phyloP scores from a whole-genome alignment of 1,140 invertebrate species.

The Bombus fervidus region DNA sequence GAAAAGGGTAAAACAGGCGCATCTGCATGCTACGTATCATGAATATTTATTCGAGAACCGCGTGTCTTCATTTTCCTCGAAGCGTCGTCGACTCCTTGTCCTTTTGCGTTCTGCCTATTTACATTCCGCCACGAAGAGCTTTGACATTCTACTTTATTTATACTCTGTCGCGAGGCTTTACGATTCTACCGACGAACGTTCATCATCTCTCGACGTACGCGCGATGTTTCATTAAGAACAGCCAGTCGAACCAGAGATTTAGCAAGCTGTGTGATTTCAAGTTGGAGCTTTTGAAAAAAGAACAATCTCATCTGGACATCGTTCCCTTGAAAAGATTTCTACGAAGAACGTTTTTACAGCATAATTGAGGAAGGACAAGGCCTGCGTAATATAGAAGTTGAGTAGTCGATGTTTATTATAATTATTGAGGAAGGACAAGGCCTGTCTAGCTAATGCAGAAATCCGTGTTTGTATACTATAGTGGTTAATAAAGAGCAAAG shows the following conservation, averaged over 20 bases:
- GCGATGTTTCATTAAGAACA: conserved; percentile 10
- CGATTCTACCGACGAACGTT: neutral
- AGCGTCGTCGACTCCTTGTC: neutral
- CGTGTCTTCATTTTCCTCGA: conserved; percentile 21
- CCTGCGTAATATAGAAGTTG: neutral
- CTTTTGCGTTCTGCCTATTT: conserved; percentile 6
- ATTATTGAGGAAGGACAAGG: no score
- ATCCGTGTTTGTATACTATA: neutral
- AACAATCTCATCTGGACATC: neutral
- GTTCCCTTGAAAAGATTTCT: neutral
- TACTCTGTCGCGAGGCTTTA: neutral
- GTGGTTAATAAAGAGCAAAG: neutral
- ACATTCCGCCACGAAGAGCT: conserved; percentile 14
- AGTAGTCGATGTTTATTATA: neutral
- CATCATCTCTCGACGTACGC: neutral
- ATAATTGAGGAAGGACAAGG: neutral
- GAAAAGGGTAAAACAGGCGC: conserved; percentile 22
- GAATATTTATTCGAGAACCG: conserved; percentile 20
- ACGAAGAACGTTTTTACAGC: neutral
- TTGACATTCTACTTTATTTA: conserved; percentile 26
- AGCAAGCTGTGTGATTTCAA: neutral
- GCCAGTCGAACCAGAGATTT: neutral
- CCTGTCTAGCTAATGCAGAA: neutral
- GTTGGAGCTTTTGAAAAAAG: neutral
- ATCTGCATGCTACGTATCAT: conserved; percentile 29